Evolutionary conservation across 2,797 vertebrate genomes (phyloP), one percentile per base, ranked within the genome.

Genomic region (Catostomus latipinnis): DNA sequence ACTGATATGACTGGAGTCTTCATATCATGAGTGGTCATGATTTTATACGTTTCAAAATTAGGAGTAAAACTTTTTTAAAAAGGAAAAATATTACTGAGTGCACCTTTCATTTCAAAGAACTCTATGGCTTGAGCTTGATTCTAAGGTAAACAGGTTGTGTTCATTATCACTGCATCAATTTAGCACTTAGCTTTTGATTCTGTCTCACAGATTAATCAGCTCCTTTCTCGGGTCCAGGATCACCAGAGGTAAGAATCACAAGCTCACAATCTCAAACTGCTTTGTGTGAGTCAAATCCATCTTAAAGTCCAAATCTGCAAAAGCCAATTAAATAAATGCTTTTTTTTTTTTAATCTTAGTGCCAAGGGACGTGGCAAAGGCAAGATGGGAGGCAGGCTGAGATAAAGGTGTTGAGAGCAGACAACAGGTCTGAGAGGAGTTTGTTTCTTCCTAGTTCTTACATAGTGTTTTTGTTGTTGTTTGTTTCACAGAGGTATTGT

Each of bases 291-390:
- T 18, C 5, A 50, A 14, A 14, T 63, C 18, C 1, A 1, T 14
- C 54, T 57, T 6, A 48, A 62, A 12, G 6, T 10, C 60, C 7
- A 6, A 71, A 65, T 5, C 18, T 13, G 34, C 34, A 34, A 4
- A 34, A 34, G 57, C 11, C 13, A 12, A 34, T 34, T 34, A 34
- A 34, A 34, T 34, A 46, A 14, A 34, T 63, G 34, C 22, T 81
- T 56, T 76, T 57, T 7, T 75, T 22, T 66, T 54, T 52, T 48
- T 78, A 8, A 62, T 1, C 86, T 74, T 84, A 95, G 94, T 10
- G 87, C 90, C 61, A 95, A 94, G 86, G 93, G 93, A 72, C 93
- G 93, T 0, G 90, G 92, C 52, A 95, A 95, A 84, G 93, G 92
- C 83, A 94, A 94, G 87, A 88, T 92, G 90, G 71, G 81, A 0